Evolutionary conservation across 37 sponge, comb jelly and placozoan genomes (phyloP).

Genomic region (Aplysina aerophoba): DNA sequence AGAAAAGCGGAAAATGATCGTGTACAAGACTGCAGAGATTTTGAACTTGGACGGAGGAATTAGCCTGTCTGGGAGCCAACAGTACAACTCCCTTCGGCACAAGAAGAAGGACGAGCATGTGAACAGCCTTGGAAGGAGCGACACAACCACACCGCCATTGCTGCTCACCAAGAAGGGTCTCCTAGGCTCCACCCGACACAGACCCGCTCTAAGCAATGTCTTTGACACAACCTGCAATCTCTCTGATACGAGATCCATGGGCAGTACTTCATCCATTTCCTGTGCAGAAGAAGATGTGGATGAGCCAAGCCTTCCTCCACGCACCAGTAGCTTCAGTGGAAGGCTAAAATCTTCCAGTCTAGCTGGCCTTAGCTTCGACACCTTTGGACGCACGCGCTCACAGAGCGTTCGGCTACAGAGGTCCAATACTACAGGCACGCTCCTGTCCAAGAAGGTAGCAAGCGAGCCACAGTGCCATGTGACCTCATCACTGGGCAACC

Average conservation of each 20-base stretch:
- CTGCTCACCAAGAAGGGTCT: background rate
- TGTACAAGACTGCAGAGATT: conserved; percentile 32
- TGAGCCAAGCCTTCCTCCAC: background rate
- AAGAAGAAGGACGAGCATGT: background rate
- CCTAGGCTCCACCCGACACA: background rate
- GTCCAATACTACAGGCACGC: no score
- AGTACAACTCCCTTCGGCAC: background rate
- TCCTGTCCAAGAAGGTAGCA: no score
- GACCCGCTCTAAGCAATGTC: background rate
- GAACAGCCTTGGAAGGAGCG: background rate
- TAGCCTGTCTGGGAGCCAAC: background rate
- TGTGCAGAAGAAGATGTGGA: background rate
- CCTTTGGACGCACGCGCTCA: no score
- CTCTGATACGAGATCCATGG: no score
- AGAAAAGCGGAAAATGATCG: background rate
- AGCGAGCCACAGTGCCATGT: no score
- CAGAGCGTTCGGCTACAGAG: background rate
- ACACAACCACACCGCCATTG: background rate
- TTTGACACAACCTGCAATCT: background rate
- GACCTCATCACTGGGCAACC: no score
- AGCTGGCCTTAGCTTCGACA: no score
- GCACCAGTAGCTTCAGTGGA: conserved; percentile 2
- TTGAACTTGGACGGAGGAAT: background rate
- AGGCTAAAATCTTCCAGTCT: background rate
- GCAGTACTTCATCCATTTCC: background rate